phyloP scores from a whole-genome alignment of 2,888 invertebrate genomes.

The Hydrotaea cyrtoneurina region DNA sequence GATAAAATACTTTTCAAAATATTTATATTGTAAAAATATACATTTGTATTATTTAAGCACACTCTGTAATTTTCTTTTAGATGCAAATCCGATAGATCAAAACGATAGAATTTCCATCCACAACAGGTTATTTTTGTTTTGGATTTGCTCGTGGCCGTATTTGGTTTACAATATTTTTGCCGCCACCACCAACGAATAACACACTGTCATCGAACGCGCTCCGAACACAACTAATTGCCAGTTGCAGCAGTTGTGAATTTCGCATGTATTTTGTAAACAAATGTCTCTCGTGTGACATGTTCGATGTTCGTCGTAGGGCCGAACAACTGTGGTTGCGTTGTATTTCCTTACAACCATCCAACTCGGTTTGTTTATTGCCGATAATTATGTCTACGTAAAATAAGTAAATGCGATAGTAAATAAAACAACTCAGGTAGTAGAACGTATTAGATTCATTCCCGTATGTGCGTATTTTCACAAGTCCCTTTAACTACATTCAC shows the following conservation, averaged over 20 bases:
- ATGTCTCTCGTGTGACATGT: neutral
- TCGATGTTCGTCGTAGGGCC: neutral
- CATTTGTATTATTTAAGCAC: too few relatives aligned
- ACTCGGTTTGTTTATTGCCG: too few relatives aligned
- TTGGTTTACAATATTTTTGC: neutral
- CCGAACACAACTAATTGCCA: constrained; percentile 17
- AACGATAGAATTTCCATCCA: neutral
- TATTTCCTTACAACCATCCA: too few relatives aligned
- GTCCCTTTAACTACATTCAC: too few relatives aligned
- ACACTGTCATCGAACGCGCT: constrained; percentile 23
- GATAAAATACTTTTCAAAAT: too few relatives aligned
- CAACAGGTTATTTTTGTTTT: constrained; percentile 62
- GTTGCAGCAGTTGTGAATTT: constrained; percentile 2
- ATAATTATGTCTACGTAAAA: too few relatives aligned
- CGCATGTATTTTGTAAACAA: neutral
- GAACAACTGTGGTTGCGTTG: neutral
- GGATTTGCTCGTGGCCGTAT: neutral
- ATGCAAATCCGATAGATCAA: too few relatives aligned
- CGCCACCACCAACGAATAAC: neutral
- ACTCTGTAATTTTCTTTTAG: neutral
- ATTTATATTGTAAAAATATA: neutral
- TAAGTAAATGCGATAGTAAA: too few relatives aligned
- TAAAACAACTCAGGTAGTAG: too few relatives aligned
- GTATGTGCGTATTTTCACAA: too few relatives aligned
- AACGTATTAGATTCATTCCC: too few relatives aligned